phyloP scores from a whole-genome alignment of 2,113 vertebrate species.

The Rhinichthys klamathensis region DNA sequence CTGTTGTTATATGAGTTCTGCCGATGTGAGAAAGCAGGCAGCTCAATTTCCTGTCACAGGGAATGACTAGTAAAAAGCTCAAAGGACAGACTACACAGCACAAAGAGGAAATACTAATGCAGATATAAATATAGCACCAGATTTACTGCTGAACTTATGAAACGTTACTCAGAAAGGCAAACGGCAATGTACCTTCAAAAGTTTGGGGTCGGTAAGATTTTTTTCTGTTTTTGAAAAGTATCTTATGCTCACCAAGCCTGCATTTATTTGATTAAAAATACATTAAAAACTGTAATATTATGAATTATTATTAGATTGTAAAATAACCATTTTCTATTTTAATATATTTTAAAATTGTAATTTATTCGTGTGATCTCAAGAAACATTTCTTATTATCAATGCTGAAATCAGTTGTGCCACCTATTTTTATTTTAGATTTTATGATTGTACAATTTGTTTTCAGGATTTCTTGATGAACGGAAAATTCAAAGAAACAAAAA shows the following conservation, averaged over 20 bases:
- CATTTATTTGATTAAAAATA: not conserved
- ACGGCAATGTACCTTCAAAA: not conserved
- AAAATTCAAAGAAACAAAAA: not conserved
- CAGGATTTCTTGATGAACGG: not conserved
- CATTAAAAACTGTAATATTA: not conserved
- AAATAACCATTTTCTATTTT: not conserved
- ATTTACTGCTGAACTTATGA: not conserved
- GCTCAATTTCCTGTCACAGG: conserved; percentile 41
- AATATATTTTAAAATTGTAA: not conserved
- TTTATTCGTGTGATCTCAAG: not conserved
- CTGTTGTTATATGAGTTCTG: conserved; percentile 8
- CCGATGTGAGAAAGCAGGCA: not conserved
- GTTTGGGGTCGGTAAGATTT: not conserved
- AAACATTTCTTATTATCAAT: not conserved
- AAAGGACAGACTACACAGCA: conserved; percentile 42
- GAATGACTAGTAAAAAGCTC: conserved; percentile 29
- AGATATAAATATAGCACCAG: conserved; percentile 1
- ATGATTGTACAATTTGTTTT: too few species aligned
- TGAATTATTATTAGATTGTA: not conserved
- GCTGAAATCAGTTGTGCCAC: not conserved
- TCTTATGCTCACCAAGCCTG: not conserved
- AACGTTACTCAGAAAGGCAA: not conserved
- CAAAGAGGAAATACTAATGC: conserved; percentile 46
- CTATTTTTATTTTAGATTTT: not conserved
- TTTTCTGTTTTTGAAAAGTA: not conserved